Conservation (phyloP, 37 sponge, comb jelly and placozoan species). For the Petrosia ficiformis region DNA sequence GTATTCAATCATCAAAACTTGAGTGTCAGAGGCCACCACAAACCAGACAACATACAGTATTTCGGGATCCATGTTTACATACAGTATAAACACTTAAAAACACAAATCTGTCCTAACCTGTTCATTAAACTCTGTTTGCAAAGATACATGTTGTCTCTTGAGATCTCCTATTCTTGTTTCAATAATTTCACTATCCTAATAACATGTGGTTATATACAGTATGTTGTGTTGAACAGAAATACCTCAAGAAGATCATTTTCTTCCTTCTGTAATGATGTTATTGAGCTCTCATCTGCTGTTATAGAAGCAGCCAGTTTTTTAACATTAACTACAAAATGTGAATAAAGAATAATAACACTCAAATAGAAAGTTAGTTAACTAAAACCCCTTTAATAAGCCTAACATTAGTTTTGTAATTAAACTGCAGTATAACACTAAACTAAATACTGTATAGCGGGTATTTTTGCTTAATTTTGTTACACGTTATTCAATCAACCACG, state of each 20-base stretch:
- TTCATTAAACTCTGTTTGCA: conserved; percentile 70
- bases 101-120: conserved; percentile 35
- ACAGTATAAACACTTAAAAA: too few species aligned
- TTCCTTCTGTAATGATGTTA: conserved; percentile 68
- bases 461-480: too few species aligned
- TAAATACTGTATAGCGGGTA: neutral
- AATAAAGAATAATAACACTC: too few species aligned
- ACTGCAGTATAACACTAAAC: neutral
- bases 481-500: too few species aligned
- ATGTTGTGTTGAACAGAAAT: neutral
- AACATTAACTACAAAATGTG: conserved; percentile 40
- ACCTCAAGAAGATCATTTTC: conserved; percentile 69
- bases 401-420: too few species aligned
- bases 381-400: too few species aligned
- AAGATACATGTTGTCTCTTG: conserved; percentile 26
- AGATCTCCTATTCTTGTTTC: conserved; percentile 49
- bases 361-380: too few species aligned
- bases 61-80: too few species aligned
- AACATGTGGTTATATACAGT: neutral
- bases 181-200: conserved; percentile 62
- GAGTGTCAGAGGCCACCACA: too few species aligned
- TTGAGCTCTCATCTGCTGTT: conserved; percentile 60
- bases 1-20: too few species aligned
- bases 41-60: neutral
- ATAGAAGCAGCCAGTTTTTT: conserved; percentile 62